Conservation (phyloP, 2,888 invertebrate species). For the Mesochorus sp. region DNA sequence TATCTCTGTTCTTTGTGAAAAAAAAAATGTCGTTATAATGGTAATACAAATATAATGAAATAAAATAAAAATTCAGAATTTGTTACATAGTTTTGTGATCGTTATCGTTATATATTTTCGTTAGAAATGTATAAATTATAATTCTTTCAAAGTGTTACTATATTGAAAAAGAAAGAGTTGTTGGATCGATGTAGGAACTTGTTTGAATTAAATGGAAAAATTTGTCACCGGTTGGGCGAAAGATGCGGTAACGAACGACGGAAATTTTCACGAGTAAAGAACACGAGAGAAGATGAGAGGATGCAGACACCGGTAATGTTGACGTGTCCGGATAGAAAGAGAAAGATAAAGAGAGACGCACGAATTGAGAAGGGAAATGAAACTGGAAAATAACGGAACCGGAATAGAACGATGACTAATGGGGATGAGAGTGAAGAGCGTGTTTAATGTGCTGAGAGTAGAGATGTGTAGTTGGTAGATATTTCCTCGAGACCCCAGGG, state of each 20-base stretch:
- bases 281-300: slow-evolving; percentile 29
- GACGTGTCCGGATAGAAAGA: slow-evolving; percentile 29
- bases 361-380: slow-evolving; percentile 47
- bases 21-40: too few relatives aligned
- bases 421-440: slow-evolving; percentile 19
- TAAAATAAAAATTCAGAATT: too few relatives aligned
- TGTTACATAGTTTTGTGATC: too few relatives aligned
- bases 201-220: background rate
- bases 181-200: background rate
- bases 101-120: too few relatives aligned
- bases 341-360: background rate
- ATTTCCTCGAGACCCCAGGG: background rate
- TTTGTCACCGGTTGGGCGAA: too few relatives aligned
- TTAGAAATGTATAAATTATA: too few relatives aligned
- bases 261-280: background rate
- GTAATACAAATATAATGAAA: too few relatives aligned
- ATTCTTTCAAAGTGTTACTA: too few relatives aligned
- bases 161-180: too few relatives aligned
- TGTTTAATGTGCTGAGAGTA: slow-evolving; percentile 1
- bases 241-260: too few relatives aligned
- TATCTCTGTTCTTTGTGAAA: background rate
- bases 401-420: slow-evolving; percentile 57
- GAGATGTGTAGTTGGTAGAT: slow-evolving; percentile 19
- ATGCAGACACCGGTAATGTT: slow-evolving; percentile 41
- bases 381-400: slow-evolving; percentile 54